phyloP scores from a whole-genome alignment of 2,113 vertebrate species.

The Microcebus tavaratra region DNA sequence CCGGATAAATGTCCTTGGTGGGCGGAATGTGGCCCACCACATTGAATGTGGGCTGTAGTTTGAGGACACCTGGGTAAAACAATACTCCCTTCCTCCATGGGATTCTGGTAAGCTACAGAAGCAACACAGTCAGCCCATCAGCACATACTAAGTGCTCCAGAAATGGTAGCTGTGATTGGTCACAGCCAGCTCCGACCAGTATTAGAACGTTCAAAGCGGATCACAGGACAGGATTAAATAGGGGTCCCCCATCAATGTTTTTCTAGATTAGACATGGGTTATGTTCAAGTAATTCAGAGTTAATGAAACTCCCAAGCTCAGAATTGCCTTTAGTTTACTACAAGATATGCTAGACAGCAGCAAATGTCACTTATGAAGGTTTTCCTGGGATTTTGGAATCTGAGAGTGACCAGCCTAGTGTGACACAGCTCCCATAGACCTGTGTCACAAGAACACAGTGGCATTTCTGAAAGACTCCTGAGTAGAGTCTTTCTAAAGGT shows the following conservation, averaged over 20 bases:
- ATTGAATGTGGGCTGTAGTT: no score
- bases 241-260: background rate
- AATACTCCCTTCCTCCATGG: background rate
- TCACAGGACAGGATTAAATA: background rate
- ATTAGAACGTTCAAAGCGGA: background rate
- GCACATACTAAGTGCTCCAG: accelerated
- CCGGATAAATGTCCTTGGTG: no score
- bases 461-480: background rate
- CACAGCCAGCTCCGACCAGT: background rate
- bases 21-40: no score
- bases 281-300: background rate
- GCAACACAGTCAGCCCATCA: background rate
- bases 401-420: background rate
- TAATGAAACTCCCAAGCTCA: background rate
- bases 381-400: background rate
- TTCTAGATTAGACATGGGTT: background rate
- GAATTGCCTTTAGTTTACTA: background rate
- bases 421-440: background rate
- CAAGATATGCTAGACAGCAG: background rate
- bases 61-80: background rate
- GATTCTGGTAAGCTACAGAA: background rate
- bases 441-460: background rate
- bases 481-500: background rate
- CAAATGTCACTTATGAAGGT: background rate
- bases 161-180: background rate